Base-by-base conservation (phyloP, 2,797 vertebrate species). In the Phoeniculus purpureus region DNA sequence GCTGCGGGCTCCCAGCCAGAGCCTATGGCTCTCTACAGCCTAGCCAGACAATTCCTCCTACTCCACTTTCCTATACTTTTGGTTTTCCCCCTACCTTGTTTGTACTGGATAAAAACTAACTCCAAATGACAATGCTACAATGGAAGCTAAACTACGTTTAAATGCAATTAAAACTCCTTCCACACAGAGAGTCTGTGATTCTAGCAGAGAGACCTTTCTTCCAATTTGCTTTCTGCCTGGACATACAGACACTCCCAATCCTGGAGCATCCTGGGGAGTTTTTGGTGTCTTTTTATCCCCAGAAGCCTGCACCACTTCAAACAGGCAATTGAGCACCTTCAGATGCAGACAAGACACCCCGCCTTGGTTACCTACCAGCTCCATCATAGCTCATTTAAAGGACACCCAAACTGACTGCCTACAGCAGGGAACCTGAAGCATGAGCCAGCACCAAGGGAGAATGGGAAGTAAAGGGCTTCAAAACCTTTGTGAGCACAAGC, bases 151-250 rank as follows among this genome's bases (percentile, higher is more conserved):
- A 61, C 66, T 71, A n/a, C 5, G 11, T 58, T 81, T 58, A 64
- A 93, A 92, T 45, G 37, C 60, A 87, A 95, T 87, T 84, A 89
- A 68, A 96, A 83, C 45, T 67, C 45, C 8, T 76, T 85, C 34
- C 22, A n/a, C 0, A n/a, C 0, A 2, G 15, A 66, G 37, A 65
- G 15, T 0, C 1, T 19, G 55, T 26, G 25, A 13, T 75, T 31
- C 60, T 37, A 79, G 48, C 31, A 59, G 5, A 66, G 52, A 82
- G 45, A 65, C 16, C 9, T 55, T 75, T 68, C 45, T 25, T 72
- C 71, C 52, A 61, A 32, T 37, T 70, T 40, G 7, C 25, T 48
- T 85, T 87, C 87, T 72, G 29, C 18, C 45, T 11, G 23, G 20
- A 64, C 79, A 75, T 62, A 73, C 52, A 76, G 32, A 47, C 12